phyloP scores from a whole-genome alignment of 92 coral and sea anemone species.

The Palythoa heliodiscus region DNA sequence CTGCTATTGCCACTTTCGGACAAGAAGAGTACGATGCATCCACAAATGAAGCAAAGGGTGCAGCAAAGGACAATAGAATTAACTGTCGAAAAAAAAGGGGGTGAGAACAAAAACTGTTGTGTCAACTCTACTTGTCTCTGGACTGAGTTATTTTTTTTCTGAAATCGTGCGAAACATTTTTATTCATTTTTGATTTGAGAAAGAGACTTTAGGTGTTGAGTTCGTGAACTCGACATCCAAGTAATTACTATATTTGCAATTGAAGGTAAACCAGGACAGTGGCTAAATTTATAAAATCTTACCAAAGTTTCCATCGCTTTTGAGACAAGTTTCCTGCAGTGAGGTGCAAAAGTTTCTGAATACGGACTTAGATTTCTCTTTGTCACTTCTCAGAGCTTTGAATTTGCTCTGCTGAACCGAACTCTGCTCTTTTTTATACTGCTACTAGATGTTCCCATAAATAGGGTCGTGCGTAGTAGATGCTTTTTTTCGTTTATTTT shows the following conservation, averaged over 20 bases:
- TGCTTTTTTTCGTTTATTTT: neutral
- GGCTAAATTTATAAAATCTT: neutral
- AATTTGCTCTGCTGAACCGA: neutral
- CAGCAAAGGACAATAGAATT: neutral
- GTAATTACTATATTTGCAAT: neutral
- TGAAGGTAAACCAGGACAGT: neutral
- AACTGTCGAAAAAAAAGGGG: neutral
- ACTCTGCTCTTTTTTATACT: neutral
- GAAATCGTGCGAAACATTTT: neutral
- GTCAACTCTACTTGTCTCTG: neutral
- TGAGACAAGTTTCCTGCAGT: neutral
- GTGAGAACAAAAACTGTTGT: neutral
- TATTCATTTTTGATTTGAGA: too few species aligned
- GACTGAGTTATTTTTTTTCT: neutral
- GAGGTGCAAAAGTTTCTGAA: too few species aligned
- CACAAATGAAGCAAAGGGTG: neutral
- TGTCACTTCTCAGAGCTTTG: too few species aligned
- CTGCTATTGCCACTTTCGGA: constrained; percentile 3
- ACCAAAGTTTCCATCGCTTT: neutral
- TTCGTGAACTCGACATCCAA: too few species aligned
- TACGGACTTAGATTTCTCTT: too few species aligned
- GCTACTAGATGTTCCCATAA: neutral
- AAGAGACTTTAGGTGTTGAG: too few species aligned
- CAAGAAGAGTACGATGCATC: constrained; percentile 1
- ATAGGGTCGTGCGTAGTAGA: neutral